Conservation (phyloP, 1,140 invertebrate species). For the Atopsyche davidsoni region DNA sequence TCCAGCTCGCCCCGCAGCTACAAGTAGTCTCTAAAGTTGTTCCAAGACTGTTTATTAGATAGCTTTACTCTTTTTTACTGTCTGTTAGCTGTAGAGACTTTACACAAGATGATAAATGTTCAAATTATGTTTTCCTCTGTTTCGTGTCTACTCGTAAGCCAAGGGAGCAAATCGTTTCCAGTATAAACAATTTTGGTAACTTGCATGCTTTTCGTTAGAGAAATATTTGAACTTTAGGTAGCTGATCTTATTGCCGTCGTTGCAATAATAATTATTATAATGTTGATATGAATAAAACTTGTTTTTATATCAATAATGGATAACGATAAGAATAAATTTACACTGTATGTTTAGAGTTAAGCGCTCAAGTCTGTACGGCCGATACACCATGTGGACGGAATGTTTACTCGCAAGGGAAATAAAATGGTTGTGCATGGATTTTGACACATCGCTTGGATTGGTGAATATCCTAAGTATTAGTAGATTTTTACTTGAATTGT, state of each 20-base stretch:
- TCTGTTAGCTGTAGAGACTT: slow-evolving; percentile 31
- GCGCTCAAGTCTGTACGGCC: slow-evolving; percentile 22
- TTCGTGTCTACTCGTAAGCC: slow-evolving; percentile 2
- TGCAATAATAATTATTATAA: slow-evolving; percentile 8
- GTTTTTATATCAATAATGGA: slow-evolving; percentile 24
- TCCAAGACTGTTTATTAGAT: slow-evolving; percentile 32
- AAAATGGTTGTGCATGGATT: not conserved
- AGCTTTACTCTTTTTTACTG: slow-evolving; percentile 32
- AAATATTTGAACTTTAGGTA: slow-evolving; percentile 16
- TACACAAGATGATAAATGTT: slow-evolving; percentile 9
- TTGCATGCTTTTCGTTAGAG: slow-evolving; percentile 27
- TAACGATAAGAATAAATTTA: slow-evolving; percentile 28
- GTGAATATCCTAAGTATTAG: no score
- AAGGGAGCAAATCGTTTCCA: slow-evolving; percentile 1
- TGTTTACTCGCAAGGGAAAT: not conserved
- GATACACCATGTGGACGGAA: slow-evolving; percentile 10
- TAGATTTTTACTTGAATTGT: slow-evolving; percentile 6
- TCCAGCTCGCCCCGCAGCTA: slow-evolving; percentile 10
- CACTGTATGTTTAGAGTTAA: slow-evolving; percentile 29
- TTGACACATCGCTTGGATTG: slow-evolving; percentile 1
- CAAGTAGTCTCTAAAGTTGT: slow-evolving; percentile 30
- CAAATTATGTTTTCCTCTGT: not conserved
- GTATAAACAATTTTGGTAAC: not conserved
- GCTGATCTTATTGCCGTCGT: slow-evolving; percentile 7
- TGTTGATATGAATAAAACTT: slow-evolving; percentile 13